phyloP scores from a whole-genome alignment of 2,113 vertebrate genomes.

The Scalopus aquaticus region DNA sequence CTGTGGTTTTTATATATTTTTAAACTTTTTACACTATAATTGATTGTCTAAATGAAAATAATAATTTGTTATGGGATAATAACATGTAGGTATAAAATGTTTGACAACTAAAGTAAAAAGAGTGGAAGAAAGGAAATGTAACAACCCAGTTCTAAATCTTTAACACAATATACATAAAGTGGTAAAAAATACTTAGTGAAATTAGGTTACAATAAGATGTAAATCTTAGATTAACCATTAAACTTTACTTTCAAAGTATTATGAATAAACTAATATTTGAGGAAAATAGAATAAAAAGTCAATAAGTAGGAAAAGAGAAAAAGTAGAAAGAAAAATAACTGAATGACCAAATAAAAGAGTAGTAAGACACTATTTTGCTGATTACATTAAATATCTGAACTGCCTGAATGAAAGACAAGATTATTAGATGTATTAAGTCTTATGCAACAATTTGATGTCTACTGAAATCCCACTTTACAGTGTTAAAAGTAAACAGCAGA shows the following conservation, averaged over 20 bases:
- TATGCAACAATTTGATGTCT: too few relatives aligned
- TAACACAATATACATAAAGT: neutral
- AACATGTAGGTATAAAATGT: neutral
- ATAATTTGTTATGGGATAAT: neutral
- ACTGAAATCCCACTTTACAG: too few relatives aligned
- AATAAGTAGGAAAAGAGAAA: neutral
- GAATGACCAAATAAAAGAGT: neutral
- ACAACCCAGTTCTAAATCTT: too few relatives aligned
- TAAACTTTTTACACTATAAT: neutral
- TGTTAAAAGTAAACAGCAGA: too few relatives aligned
- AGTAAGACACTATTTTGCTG: neutral
- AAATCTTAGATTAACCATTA: too few relatives aligned
- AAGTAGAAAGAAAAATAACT: neutral
- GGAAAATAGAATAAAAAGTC: neutral
- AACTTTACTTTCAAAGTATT: neutral
- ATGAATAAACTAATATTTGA: neutral
- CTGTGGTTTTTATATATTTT: too few relatives aligned
- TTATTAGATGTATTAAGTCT: too few relatives aligned
- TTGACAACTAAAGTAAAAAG: neutral
- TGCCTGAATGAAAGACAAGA: too few relatives aligned
- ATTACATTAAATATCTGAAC: neutral
- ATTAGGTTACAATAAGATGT: too few relatives aligned
- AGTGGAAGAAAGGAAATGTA: neutral
- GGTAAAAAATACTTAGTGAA: too few relatives aligned
- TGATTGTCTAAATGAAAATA: neutral